Percentiles rank a stretch among this genome's conserved stretches.
These are phyloP conservation scores for Heterotis niloticus DNA, from an alignment of 2,113 vertebrate genomes.

Conservation along the genomic window DNA sequence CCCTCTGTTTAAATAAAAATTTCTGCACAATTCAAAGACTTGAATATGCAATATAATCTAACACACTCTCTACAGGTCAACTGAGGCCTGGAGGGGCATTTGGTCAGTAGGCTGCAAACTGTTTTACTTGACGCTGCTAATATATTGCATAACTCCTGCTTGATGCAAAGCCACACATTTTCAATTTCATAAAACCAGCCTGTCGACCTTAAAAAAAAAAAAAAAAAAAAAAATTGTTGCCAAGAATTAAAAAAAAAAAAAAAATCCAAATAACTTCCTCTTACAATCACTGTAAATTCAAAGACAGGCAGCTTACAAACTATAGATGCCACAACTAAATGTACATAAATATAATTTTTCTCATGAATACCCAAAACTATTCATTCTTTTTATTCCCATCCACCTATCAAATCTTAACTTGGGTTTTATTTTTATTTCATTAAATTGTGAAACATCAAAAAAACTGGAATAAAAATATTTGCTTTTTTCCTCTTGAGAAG, in stretches of 20 bases:
- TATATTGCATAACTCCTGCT: not conserved
- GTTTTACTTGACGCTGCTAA: slow-evolving; percentile 5
- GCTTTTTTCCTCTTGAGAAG: too few species aligned
- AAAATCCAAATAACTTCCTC: slow-evolving; percentile 10
- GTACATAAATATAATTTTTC: not conserved
- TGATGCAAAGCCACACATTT: slow-evolving; percentile 1
- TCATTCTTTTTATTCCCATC: not conserved
- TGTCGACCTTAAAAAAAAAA: not conserved
- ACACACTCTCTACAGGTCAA: slow-evolving; percentile 4
- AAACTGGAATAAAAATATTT: too few species aligned
- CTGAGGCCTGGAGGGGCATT: not conserved
- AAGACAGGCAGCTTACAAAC: not conserved
- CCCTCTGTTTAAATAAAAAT: not conserved
- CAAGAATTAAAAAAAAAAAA: not conserved
- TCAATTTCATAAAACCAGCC: slow-evolving; percentile 4
- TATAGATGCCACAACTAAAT: not conserved
- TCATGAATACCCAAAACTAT: not conserved
- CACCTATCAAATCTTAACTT: not conserved
- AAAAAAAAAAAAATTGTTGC: too few species aligned
- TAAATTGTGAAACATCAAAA: too few species aligned
- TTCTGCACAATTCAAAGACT: slow-evolving; percentile 3
- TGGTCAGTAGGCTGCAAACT: not conserved
- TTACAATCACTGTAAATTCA: not conserved
- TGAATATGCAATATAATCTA: not conserved
- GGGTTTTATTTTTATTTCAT: too few species aligned